These are phyloP conservation scores for Perodicticus potto DNA, from an alignment of 2,797 vertebrate species.

Conservation along the genomic window DNA sequence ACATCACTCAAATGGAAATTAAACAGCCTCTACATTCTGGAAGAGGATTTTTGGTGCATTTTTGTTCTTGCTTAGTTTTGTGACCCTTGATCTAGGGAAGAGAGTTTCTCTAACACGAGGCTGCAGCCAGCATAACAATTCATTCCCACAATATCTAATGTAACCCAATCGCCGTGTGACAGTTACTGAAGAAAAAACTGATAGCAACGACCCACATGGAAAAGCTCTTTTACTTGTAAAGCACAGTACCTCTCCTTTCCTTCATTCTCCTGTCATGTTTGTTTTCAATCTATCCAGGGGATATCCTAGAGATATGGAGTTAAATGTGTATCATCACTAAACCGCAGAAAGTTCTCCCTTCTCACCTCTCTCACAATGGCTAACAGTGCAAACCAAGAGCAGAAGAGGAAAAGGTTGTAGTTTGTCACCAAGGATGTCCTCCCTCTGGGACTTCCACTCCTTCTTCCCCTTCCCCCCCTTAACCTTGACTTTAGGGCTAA, in stretches of 20 bases:
- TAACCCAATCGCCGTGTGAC: conserved; percentile 90
- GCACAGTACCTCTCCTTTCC: not conserved
- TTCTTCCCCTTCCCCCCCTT: not conserved
- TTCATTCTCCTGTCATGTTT: conserved; percentile 48
- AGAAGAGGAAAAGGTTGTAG: not conserved
- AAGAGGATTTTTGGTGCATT: conserved; percentile 28
- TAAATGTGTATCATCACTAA: not conserved
- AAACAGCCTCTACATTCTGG: conserved; percentile 38
- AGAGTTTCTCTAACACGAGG: conserved; percentile 74
- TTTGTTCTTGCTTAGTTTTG: conserved; percentile 53
- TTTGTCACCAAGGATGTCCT: not conserved
- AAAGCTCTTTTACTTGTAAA: conserved; percentile 70
- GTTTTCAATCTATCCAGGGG: conserved; percentile 16
- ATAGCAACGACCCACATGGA: conserved; percentile 55
- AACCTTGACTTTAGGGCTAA: conserved; percentile 23
- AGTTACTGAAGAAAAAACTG: conserved; percentile 84
- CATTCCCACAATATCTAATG: conserved; percentile 88
- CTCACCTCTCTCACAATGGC: not conserved
- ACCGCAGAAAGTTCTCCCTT: not conserved
- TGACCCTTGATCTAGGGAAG: conserved; percentile 51
- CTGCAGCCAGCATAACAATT: conserved; percentile 82
- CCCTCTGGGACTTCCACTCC: fast-evolving
- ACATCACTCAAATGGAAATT: conserved; percentile 35
- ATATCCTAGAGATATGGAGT: not conserved
- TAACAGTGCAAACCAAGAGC: not conserved